Evolutionary conservation across 2,113 vertebrate species (phyloP).

Genomic region (Oxyura jamaicensis): DNA sequence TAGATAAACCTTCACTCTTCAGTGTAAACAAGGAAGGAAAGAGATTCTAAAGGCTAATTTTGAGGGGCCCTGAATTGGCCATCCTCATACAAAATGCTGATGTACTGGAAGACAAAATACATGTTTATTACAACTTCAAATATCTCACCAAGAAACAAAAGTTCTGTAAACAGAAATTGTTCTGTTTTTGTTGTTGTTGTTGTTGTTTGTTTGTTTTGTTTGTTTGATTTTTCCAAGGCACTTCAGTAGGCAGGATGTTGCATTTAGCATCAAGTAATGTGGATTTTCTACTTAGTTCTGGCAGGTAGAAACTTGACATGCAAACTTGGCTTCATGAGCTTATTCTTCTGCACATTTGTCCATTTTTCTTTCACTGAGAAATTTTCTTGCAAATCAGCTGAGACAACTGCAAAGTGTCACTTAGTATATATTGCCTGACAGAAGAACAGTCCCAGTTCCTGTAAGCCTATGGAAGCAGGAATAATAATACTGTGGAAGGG

Average conservation of each 20-base stretch:
- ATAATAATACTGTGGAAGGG: not conserved
- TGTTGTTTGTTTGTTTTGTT: too few species aligned
- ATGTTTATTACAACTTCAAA: not conserved
- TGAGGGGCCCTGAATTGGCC: not conserved
- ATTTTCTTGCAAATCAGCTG: not conserved
- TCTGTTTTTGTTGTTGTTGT: not conserved
- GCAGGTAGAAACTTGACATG: rapidly evolving
- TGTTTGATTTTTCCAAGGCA: not conserved
- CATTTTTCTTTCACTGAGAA: not conserved
- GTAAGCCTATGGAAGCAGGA: not conserved
- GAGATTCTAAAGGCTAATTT: not conserved
- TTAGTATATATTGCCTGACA: not conserved
- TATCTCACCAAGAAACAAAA: not conserved
- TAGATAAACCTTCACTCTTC: not conserved
- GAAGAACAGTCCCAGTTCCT: not conserved
- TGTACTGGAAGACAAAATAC: not conserved
- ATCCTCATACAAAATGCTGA: not conserved
- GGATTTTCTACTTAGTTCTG: not conserved
- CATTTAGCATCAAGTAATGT: not conserved
- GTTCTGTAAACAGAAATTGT: not conserved
- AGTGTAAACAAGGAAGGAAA: not conserved
- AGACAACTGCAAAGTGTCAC: not conserved
- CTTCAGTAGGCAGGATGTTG: not conserved
- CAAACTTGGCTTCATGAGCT: not conserved
- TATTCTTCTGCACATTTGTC: not conserved